phyloP scores from a whole-genome alignment of 2,888 invertebrate species.

The Tenthredo amoena region DNA sequence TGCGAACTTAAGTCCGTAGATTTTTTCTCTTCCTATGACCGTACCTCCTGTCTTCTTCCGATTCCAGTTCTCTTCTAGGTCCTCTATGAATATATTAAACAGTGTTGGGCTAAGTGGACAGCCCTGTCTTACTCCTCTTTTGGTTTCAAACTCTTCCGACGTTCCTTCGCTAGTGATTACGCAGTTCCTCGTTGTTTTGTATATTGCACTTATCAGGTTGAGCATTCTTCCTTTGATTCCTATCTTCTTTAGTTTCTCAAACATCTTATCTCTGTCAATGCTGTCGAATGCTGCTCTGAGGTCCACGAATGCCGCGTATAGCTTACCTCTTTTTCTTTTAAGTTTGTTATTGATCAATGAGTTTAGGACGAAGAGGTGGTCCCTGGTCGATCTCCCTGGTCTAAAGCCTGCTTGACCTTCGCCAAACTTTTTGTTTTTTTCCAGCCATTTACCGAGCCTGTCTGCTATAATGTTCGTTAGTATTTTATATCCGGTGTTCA shows the following conservation, averaged over 20 bases:
- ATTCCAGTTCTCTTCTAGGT: conserved; percentile 53
- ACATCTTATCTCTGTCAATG: conserved; percentile 53
- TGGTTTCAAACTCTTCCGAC: conserved; percentile 49
- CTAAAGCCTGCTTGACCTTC: too few species aligned
- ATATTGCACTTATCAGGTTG: conserved; percentile 50
- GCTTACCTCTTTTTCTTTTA: too few species aligned
- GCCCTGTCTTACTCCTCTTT: conserved; percentile 56
- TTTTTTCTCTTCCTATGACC: conserved; percentile 46
- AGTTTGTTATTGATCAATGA: too few species aligned
- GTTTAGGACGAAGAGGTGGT: too few species aligned
- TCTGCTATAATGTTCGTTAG: too few species aligned
- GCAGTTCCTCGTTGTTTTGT: conserved; percentile 45
- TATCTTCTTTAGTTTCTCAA: conserved; percentile 43
- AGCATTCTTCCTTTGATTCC: conserved; percentile 52
- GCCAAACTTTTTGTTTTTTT: too few species aligned
- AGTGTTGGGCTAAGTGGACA: conserved; percentile 56
- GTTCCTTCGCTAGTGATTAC: conserved; percentile 53
- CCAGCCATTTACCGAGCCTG: too few species aligned
- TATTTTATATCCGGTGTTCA: too few species aligned
- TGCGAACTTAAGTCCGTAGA: background rate
- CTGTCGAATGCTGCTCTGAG: conserved; percentile 57
- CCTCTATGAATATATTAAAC: conserved; percentile 55
- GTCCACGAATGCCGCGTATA: too few species aligned
- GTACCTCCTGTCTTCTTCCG: conserved; percentile 35
- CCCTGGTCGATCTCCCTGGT: too few species aligned